Evolutionary conservation across 2,797 vertebrate genomes (phyloP).

Genomic region (Ctenochaetus hawaiiensis): DNA sequence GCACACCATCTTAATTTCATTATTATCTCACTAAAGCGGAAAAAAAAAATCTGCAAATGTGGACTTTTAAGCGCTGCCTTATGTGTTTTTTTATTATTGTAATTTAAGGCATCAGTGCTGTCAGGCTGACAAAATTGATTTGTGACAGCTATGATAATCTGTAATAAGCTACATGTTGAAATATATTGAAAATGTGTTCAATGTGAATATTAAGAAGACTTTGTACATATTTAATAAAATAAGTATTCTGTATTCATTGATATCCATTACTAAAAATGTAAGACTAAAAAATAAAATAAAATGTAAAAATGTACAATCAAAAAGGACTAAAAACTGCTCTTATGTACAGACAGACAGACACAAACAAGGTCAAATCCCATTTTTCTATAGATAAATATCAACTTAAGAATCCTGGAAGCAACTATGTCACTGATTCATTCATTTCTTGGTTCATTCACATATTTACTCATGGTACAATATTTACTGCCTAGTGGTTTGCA

Average conservation of each 20-base stretch:
- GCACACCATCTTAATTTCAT: constrained; percentile 11
- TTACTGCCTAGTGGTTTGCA: background rate
- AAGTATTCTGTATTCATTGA: background rate
- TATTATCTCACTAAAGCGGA: constrained; percentile 45
- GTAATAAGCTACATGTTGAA: constrained; percentile 62
- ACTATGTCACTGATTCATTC: constrained; percentile 14
- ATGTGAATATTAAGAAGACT: constrained; percentile 28
- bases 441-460: constrained; percentile 21
- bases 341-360: background rate
- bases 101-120: constrained; percentile 22
- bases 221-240: constrained; percentile 55
- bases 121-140: constrained; percentile 24
- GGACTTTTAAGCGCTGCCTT: background rate
- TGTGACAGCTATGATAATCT: constrained; percentile 29
- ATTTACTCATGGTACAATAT: constrained; percentile 9
- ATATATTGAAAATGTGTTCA: constrained; percentile 10
- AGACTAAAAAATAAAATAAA: background rate
- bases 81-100: constrained; percentile 4
- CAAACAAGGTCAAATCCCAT: constrained; percentile 3
- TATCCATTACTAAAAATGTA: background rate
- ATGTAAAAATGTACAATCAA: background rate
- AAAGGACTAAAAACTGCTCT: constrained; percentile 7
- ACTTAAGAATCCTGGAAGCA: background rate
- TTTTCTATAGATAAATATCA: background rate
- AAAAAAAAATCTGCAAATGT: constrained; percentile 20